phyloP scores from a whole-genome alignment of 2,888 invertebrate genomes.

The Pristionchus exspectatus region DNA sequence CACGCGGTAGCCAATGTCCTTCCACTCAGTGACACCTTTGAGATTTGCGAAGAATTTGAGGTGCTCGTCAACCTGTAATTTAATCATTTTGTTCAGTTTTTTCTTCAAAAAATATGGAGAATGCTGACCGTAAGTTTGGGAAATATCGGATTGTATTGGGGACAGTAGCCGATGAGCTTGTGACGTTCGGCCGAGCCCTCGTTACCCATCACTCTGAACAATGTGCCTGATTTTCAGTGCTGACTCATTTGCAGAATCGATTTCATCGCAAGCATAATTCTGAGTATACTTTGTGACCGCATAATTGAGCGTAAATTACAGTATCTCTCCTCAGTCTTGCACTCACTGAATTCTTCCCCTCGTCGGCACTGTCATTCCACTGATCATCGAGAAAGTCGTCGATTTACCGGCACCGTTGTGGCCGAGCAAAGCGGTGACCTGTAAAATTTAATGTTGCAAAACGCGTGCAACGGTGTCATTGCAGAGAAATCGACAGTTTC shows the following conservation, averaged over 20 bases:
- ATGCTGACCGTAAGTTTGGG: constrained; percentile 23
- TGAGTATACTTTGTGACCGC: neutral
- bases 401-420: constrained; percentile 77
- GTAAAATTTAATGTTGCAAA: too few species aligned
- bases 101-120: too few species aligned
- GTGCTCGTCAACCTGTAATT: constrained; percentile 72
- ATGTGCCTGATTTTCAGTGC: too few species aligned
- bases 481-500: too few species aligned
- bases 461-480: too few species aligned
- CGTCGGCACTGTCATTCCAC: constrained; percentile 70
- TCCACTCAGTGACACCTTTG: constrained; percentile 63
- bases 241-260: too few species aligned
- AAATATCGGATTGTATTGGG: constrained; percentile 23
- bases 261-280: too few species aligned
- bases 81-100: too few species aligned
- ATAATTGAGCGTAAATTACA: too few species aligned
- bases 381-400: constrained; percentile 69
- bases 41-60: constrained; percentile 71
- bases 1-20: constrained; percentile 45
- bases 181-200: neutral
- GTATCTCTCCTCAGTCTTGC: too few species aligned
- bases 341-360: constrained; percentile 57
- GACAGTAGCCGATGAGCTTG: neutral
- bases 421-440: constrained; percentile 74
- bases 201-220: neutral